These are phyloP conservation scores for Drosophila ficusphila DNA, from an alignment of 1,140 invertebrate genomes.

Conservation along the genomic window DNA sequence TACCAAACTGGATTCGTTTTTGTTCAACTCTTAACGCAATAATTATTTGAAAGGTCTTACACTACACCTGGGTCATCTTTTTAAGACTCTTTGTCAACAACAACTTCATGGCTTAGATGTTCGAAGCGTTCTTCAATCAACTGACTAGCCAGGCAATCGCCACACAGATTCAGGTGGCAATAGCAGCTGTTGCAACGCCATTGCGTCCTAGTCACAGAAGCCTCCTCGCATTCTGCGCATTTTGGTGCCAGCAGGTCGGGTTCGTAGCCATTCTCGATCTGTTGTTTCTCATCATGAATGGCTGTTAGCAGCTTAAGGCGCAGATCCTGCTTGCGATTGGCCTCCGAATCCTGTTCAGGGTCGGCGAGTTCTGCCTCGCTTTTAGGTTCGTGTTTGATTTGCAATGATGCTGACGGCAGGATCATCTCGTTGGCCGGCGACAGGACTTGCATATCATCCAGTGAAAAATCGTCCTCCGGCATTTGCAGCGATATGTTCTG, in stretches of 20 bases:
- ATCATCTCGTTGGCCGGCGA: constrained; percentile 5
- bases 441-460: constrained; percentile 52
- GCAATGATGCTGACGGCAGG: neutral
- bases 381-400: constrained; percentile 48
- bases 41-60: too few relatives aligned
- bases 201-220: constrained; percentile 88
- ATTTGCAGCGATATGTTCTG: constrained; percentile 88
- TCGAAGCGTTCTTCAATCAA: constrained; percentile 62
- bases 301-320: constrained; percentile 77
- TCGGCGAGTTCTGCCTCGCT: constrained; percentile 40
- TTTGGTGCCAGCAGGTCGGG: constrained; percentile 85
- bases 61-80: too few relatives aligned
- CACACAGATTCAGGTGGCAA: constrained; percentile 68
- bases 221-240: constrained; percentile 88
- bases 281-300: constrained; percentile 72
- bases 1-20: too few relatives aligned
- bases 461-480: constrained; percentile 84
- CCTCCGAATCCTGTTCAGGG: constrained; percentile 27
- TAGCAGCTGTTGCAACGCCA: constrained; percentile 88
- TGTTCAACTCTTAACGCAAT: too few relatives aligned
- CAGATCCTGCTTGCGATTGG: constrained; percentile 57
- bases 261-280: constrained; percentile 61
- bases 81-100: constrained; percentile 47
- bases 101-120: constrained; percentile 70
- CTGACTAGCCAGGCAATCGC: constrained; percentile 69